A percentile compares a stretch with the other conserved stretches of the same genome.
phyloP scores from a whole-genome alignment of 2,797 vertebrate genomes.

The Otolemur crassicaudatus region DNA sequence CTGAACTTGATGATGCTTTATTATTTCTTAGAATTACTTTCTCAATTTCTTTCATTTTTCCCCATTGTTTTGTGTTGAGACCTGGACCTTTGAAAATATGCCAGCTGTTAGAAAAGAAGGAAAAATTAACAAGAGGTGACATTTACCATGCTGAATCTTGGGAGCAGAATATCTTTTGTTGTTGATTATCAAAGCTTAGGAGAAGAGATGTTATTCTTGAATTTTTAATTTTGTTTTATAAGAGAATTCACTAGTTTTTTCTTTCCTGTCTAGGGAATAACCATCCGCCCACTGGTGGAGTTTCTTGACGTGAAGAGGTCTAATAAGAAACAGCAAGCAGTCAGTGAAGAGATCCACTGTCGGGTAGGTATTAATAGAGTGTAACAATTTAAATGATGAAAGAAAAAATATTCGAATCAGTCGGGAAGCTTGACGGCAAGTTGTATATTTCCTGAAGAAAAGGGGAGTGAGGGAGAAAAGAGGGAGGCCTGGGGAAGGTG shows the following conservation, averaged over 20 bases:
- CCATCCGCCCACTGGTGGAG: conserved; percentile 95
- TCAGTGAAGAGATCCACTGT: conserved; percentile 95
- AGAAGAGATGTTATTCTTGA: not conserved
- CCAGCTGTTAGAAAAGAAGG: not conserved
- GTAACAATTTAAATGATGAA: not conserved
- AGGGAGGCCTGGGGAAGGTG: too few relatives aligned
- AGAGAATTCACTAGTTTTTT: not conserved
- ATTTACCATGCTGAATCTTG: not conserved
- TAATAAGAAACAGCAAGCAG: conserved; percentile 94
- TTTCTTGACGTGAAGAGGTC: conserved; percentile 96
- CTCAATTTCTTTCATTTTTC: not conserved
- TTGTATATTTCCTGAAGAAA: not conserved
- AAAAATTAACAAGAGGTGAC: not conserved
- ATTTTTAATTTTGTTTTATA: not conserved
- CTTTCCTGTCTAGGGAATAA: conserved; percentile 92
- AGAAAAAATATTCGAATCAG: not conserved
- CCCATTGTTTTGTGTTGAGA: not conserved
- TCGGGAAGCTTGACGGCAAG: not conserved
- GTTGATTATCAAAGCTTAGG: not conserved
- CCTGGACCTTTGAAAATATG: not conserved
- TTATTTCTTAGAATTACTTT: not conserved
- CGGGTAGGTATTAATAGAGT: conserved; percentile 89
- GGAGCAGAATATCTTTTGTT: not conserved
- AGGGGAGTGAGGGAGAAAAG: not conserved
- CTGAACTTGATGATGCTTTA: not conserved